Evolutionary conservation across 2,888 invertebrate species (phyloP).

Genomic region (Nipponacmea schrenckii): DNA sequence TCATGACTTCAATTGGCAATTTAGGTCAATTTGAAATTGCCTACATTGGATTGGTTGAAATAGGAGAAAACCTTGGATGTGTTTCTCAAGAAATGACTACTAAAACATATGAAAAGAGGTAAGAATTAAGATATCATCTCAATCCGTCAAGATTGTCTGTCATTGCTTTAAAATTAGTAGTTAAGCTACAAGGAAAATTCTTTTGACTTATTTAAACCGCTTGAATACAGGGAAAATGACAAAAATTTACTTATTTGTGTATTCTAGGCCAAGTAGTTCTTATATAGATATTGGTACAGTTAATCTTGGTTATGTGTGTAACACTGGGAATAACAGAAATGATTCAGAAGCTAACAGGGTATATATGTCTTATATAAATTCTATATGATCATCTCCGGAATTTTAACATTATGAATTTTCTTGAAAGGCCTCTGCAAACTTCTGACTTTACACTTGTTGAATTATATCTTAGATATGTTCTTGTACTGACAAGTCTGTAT

Average conservation of each 20-base stretch:
- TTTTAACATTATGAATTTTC: no score
- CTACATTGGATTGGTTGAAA: slow-evolving; percentile 42
- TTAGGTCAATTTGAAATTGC: slow-evolving; percentile 45
- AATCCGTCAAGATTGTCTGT: neutral
- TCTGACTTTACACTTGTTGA: no score
- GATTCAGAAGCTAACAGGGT: slow-evolving; percentile 39
- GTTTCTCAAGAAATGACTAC: slow-evolving; percentile 24
- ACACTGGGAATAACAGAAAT: slow-evolving; percentile 32
- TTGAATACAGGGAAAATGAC: no score
- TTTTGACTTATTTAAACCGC: no score
- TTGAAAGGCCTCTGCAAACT: no score
- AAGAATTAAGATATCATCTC: neutral
- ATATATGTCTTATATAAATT: slow-evolving; percentile 15
- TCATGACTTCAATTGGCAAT: slow-evolving; percentile 35
- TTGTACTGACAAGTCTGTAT: no score
- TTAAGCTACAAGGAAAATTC: no score
- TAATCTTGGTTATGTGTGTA: slow-evolving; percentile 46
- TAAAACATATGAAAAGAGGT: slow-evolving; percentile 18
- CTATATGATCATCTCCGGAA: no score
- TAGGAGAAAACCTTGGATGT: slow-evolving; percentile 56
- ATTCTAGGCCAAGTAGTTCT: neutral
- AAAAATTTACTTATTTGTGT: neutral
- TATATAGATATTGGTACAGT: slow-evolving; percentile 43
- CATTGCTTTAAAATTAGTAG: no score
- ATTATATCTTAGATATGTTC: no score